Evolutionary conservation across 2,888 invertebrate species (phyloP), one percentile per base, ranked within the genome.

Genomic region (Zaprionus obscuricornis): DNA sequence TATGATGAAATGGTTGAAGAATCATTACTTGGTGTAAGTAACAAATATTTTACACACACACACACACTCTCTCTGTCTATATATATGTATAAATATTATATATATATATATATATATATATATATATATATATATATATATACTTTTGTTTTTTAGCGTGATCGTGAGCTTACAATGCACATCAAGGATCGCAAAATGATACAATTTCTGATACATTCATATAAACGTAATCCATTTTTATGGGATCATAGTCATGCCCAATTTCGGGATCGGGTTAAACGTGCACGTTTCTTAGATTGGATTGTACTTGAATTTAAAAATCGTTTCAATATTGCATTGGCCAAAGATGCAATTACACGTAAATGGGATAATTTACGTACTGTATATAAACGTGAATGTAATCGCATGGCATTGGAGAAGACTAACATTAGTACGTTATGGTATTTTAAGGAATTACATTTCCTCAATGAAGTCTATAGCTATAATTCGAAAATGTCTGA

Each of bases 121-220:
- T 11, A 8, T n/a, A 1, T 13, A 8, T 1, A n/a, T n/a, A n/a
- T n/a, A n/a, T n/a, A n/a, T n/a, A n/a, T n/a, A n/a, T n/a, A n/a
- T 3, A 6, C 18, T 24, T 27, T 22, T 26, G 17, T 10, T n/a
- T 24, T 34, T 14, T 27, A 71, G 64, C 70, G 84, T 29, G 87
- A 77, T 34, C 66, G 71, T 6, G 87, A 83, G 37, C 54, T 88
- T 4, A 87, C 88, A 2, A 85, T 87, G 81, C 88, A 88, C 50
- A 88, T 88, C 29, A 88, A 88, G 55, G 88, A 88, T 58, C 84
- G 88, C 5, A 87, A 87, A 65, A 88, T 88, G 88, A 88, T 88
- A 51, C 79, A 88, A 72, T 88, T 88, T 55, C 83, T 88, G 10
- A 88, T 88, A 40, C 86, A 88, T 22, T 82, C 88, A 6, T 88